A percentile compares a stretch with the other conserved stretches of the same genome.
Evolutionary conservation across 2,888 invertebrate genomes (phyloP).

Genomic region (Aleiodes leptofemur): DNA sequence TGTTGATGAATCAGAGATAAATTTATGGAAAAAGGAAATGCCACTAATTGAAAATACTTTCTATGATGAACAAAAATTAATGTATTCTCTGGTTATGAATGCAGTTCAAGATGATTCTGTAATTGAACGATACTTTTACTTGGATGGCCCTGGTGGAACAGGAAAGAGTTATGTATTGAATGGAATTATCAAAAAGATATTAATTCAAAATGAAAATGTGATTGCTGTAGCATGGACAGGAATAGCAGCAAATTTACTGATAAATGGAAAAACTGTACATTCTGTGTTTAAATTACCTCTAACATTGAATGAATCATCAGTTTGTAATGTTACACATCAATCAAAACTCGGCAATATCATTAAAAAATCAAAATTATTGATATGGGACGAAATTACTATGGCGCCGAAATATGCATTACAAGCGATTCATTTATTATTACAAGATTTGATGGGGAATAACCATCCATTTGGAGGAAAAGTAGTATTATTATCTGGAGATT

Average conservation of each 20-base stretch:
- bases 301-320: constrained; percentile 55
- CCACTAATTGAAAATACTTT: not conserved
- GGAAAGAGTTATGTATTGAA: constrained; percentile 5
- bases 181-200: not conserved
- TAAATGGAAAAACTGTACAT: constrained; percentile 35
- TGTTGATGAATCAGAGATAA: not conserved
- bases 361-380: constrained; percentile 58
- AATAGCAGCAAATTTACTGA: constrained; percentile 41
- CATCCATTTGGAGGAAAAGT: constrained; percentile 41
- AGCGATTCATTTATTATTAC: constrained; percentile 40
- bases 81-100: not conserved
- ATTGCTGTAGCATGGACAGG: constrained; percentile 30
- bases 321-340: constrained; percentile 36
- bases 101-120: not conserved
- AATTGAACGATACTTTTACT: not conserved
- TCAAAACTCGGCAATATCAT: constrained; percentile 59
- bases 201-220: not conserved
- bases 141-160: constrained; percentile 8
- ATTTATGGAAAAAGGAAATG: not conserved
- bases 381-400: constrained; percentile 44
- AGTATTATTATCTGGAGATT: constrained; percentile 45
- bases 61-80: not conserved
- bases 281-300: constrained; percentile 55
- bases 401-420: constrained; percentile 46
- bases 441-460: constrained; percentile 39